A percentile compares a stretch with the other conserved stretches of the same genome.
These are phyloP conservation scores for Dryomyza anilis DNA, from an alignment of 2,888 invertebrate species.

Conservation along the genomic window DNA sequence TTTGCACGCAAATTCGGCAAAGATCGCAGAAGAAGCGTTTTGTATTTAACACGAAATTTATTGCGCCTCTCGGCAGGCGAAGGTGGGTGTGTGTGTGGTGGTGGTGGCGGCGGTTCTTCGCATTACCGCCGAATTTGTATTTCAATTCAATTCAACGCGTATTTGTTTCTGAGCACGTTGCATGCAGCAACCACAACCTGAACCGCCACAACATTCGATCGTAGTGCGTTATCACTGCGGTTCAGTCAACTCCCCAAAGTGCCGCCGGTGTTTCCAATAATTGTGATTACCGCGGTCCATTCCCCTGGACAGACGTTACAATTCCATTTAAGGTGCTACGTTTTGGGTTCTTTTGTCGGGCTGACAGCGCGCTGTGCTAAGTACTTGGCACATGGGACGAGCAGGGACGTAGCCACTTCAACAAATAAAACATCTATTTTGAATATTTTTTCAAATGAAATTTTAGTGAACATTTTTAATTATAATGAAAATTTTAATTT, in stretches of 20 bases:
- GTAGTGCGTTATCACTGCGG: neutral
- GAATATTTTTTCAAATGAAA: too few relatives aligned
- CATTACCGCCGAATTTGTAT: neutral
- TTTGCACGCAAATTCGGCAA: conserved; percentile 53
- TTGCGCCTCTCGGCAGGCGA: conserved; percentile 32
- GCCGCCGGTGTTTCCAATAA: conserved; percentile 35
- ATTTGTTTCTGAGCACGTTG: neutral
- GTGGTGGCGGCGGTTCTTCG: conserved; percentile 1
- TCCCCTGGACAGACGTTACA: neutral
- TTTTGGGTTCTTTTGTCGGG: neutral
- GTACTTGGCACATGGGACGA: too few relatives aligned
- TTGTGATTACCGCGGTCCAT: conserved; percentile 18
- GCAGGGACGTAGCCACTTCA: too few relatives aligned
- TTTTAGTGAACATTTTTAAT: too few relatives aligned
- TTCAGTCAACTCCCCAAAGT: conserved; percentile 38
- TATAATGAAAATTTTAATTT: too few relatives aligned
- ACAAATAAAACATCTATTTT: too few relatives aligned
- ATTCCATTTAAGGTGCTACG: neutral
- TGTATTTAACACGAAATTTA: conserved; percentile 40
- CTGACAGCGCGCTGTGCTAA: neutral
- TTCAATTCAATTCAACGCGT: conserved; percentile 19
- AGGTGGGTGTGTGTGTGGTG: conserved; percentile 15
- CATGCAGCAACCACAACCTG: neutral
- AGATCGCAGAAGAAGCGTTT: too few relatives aligned
- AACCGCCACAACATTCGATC: neutral